Evolutionary conservation across 2,888 invertebrate genomes (phyloP), one percentile per base, ranked within the genome.

Genomic region (Nudaria mundana): DNA sequence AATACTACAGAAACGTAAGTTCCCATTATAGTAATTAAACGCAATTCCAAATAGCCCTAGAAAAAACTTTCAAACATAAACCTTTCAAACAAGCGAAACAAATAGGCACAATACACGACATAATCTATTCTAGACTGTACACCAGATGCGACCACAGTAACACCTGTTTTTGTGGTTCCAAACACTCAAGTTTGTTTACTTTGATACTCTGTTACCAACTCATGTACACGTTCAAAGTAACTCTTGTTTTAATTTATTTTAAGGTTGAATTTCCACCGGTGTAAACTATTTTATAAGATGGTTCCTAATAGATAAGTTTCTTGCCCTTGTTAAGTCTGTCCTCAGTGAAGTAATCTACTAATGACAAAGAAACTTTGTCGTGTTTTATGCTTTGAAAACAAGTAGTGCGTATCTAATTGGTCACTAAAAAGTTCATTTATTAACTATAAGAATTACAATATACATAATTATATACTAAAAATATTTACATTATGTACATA

Each of bases 341-440:
- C 40, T 18, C 40, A 70, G 63, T 54, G 59, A 78, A 79, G 72
- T 79, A 81, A 82, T 81, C 77, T 72, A 56, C 75, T 81, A 81
- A 80, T 79, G 77, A 76, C 59, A 56, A 66, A 70, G 66, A 63
- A 70, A 74, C 52, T 72, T 69, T 48, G 49, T 53, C 52, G 52
- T 49, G 52, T 54, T 56, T 59, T 52, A 63, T 55, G 56, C 37
- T 52, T 54, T 48, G 62, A 65, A 71, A 64, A 65, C 62, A 60
- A 57, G n/a, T n/a, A n/a, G n/a, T n/a, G n/a, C n/a, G n/a, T n/a
- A n/a, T n/a, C n/a, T n/a, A n/a, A n/a, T n/a, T n/a, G n/a, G n/a
- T n/a, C n/a, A n/a, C n/a, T n/a, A n/a, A n/a, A n/a, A n/a, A n/a
- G n/a, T n/a, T n/a, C n/a, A n/a, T n/a, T n/a, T n/a, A n/a, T n/a